Conservation (phyloP, 2,113 vertebrate genomes). For the Ascaphus truei region DNA sequence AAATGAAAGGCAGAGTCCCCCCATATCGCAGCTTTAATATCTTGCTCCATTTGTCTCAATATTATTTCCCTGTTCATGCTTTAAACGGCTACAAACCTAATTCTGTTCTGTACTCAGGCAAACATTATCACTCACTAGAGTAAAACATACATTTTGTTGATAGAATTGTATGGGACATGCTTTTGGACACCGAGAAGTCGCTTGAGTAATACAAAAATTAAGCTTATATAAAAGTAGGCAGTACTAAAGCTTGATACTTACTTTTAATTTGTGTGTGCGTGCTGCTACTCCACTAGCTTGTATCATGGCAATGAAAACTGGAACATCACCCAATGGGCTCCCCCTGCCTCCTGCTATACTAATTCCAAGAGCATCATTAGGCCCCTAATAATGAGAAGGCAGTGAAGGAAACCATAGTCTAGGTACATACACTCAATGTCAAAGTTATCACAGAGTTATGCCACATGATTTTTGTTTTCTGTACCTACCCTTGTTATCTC, state of each 20-base stretch:
- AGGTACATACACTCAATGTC: not conserved
- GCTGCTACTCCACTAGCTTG: constrained; percentile 89
- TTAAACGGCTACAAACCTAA: too few relatives aligned
- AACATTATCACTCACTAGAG: too few relatives aligned
- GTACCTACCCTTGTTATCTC: constrained; percentile 82
- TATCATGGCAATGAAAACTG: constrained; percentile 97
- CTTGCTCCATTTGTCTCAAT: too few relatives aligned
- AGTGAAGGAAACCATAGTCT: fast-evolving
- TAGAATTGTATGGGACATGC: too few relatives aligned
- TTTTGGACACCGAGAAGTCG: too few relatives aligned
- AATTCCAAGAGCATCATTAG: constrained; percentile 84
- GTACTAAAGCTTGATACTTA: constrained; percentile 42
- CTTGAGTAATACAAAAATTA: too few relatives aligned
- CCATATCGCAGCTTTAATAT: too few relatives aligned
- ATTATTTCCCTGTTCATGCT: too few relatives aligned
- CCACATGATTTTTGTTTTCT: not conserved
- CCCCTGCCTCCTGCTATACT: constrained; percentile 93
- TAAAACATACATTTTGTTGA: too few relatives aligned
- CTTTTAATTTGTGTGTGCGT: constrained; percentile 83
- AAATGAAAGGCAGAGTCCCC: too few relatives aligned
- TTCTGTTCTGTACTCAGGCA: too few relatives aligned
- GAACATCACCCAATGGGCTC: constrained; percentile 88
- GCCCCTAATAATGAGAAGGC: constrained; percentile 62
- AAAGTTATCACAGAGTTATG: not conserved
- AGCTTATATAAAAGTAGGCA: too few relatives aligned